A percentile compares a stretch with the other conserved stretches of the same genome.
Conservation (phyloP, 2,888 invertebrate genomes). For the Anagyrus pseudococci region DNA sequence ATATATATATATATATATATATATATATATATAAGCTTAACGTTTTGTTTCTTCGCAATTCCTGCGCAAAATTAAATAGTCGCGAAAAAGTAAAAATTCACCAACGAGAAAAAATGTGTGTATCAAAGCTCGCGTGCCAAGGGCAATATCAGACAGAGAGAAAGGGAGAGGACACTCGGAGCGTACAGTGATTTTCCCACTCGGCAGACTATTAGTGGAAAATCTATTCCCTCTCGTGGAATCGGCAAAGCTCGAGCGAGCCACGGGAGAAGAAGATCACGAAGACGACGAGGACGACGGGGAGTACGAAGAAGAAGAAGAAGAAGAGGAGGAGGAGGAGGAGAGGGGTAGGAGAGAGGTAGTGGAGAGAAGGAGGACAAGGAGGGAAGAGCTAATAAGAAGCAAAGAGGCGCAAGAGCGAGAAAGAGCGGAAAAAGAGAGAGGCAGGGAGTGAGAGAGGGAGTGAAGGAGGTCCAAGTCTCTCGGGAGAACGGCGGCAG, state of each 20-base stretch:
- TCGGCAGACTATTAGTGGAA: constrained; percentile 1
- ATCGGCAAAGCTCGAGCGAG: constrained; percentile 2
- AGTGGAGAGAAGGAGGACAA: background rate
- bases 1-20: too few species aligned
- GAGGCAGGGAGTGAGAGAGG: too few species aligned
- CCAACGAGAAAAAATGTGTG: too few species aligned
- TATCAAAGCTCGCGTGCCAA: too few species aligned
- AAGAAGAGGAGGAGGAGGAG: constrained; percentile 17
- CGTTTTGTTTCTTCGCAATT: too few species aligned
- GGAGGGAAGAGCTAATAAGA: constrained; percentile 18
- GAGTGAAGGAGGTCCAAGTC: too few species aligned
- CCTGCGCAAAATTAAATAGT: too few species aligned
- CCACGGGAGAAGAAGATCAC: background rate
- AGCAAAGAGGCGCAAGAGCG: constrained; percentile 15
- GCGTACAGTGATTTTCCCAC: background rate
- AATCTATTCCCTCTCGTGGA: constrained; percentile 18
- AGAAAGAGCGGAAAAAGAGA: constrained; percentile 5
- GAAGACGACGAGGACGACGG: constrained; percentile 1
- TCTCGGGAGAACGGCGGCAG: too few species aligned
- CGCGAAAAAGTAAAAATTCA: too few species aligned
- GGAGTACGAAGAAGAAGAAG: too few species aligned
- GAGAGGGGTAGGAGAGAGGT: constrained; percentile 29
- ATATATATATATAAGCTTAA: too few species aligned
- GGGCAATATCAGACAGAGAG: too few species aligned
- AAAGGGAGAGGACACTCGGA: background rate